Base-by-base conservation (phyloP, 1,140 invertebrate species). In the Drosophila mayri region DNA sequence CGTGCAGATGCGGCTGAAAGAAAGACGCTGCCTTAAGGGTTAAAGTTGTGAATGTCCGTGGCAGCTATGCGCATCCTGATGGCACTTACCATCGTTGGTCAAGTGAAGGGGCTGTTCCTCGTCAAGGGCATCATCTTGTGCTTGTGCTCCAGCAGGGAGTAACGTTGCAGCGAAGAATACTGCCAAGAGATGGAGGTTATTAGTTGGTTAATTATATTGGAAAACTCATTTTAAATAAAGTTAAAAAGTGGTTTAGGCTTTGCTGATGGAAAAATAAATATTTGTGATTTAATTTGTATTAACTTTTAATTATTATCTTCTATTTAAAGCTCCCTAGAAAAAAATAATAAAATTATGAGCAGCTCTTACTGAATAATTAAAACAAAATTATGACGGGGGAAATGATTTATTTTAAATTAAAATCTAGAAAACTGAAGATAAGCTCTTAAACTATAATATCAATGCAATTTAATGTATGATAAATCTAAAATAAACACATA, bases 11-110 rank as follows among this genome's bases (percentile, higher is more conserved):
- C 41, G 90, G 88, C 91, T 92, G 91, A 84, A 92, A 92, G 75
- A 91, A 92, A 92, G 91, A 92, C 84, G 87, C 91, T 92, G 85
- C 91, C 91, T 92, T 92, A 90, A 92, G 79, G 78, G 91, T 92
- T 90, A 81, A 90, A 91, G 90, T 86, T 92, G 77, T 91, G 86
- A 92, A 92, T 91, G 84, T 43, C 67, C 84, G 71, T 74, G 49
- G 14, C 46, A 50, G 52, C 59, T 22, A 65, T 57, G 61, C 71
- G 32, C 75, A 60, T 20, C 9, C 47, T 70, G 60, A 49, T 49
- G 14, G 1, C 58, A 91, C 87, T 92, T 91, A 92, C 91, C 85
- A 64, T 92, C 91, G 55, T 92, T 92, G 11, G 76, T 90, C 57
- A 92, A 47, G 60, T 92, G 91, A 4, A 68, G 38, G 0, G 91